Base-by-base conservation (phyloP, 2,113 vertebrate species). In the Dascyllus trimaculatus region DNA sequence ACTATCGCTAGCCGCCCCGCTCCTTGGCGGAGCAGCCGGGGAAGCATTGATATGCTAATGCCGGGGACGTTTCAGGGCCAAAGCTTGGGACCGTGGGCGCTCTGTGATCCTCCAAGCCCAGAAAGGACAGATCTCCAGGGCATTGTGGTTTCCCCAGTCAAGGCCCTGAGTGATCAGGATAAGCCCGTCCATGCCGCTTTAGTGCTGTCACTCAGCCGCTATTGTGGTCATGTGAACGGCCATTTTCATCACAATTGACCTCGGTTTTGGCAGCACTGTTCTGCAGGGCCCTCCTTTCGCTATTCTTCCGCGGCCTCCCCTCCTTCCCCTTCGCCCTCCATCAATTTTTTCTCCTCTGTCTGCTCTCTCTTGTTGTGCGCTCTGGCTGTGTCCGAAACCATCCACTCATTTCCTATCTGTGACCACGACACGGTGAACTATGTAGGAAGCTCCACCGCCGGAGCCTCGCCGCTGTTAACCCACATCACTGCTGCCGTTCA, bases 161-260 rank as follows among this genome's bases (percentile, higher is more conserved):
- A 90, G 89, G 81, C 85, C 81, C 89, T 89, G 91, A 92, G 90
- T 91, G 91, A 91, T 91, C 88, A 82, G 92, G 91, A 92, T 93
- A 93, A 93, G 92, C 91, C 84, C 77, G 48, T 84, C 90, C 87
- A 75, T 63, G 84, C 74, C 0, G 90, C 92, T 91, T 93, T 91
- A 92, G 89, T 86, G 86, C 90, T 86, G 91, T 93, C 92, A 93
- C 85, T 93, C 92, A 93, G 63, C 45, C 11, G 57, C 91, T 77
- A 92, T 93, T 93, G 91, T 93, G 74, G 85, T 90, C 88, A 91
- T 92, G 90, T 92, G 91, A 93, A 90, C 91, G 32, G 89, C 84
- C 85, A 91, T 92, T 93, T 93, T 93, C 91, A 92, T 93, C 88
- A 93, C 92, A 93, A 93, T 92, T 93, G 92, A 92, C 90, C 92